Evolutionary conservation across 1,140 invertebrate species (phyloP), one percentile per base, ranked within the genome.

Genomic region (Hylaeus anthracinus): DNA sequence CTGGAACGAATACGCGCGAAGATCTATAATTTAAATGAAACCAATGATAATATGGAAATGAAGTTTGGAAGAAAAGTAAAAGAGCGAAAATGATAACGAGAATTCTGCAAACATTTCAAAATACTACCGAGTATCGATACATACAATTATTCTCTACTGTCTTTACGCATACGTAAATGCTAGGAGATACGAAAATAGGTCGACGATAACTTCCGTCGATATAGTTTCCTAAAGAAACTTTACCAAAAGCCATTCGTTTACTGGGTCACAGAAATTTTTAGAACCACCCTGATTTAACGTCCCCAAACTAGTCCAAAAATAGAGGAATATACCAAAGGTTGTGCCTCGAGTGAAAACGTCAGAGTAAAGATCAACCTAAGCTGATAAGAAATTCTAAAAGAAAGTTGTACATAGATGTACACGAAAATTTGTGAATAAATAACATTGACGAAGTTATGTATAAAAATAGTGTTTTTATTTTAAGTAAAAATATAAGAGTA

Each of bases 151-250:
- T 56, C 55, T 26, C 39, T 39, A 45, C 8, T 14, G 51, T 5
- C 41, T 37, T 66, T 51, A 5, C 41, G 63, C 51, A 45, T 41
- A 43, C 45, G 43, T 60, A n/a, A n/a, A 53, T 55, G 9, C 41
- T 48, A 48, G 41, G 5, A 76, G 73, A 76, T 58, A 76, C 12
- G 53, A 39, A 69, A 69, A 58, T 69, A 37, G 73, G 73, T 58
- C 73, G n/a, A 1, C 14, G 73, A 76, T 76, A 76, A 75, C 15
- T 66, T 39, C 12, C 10, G n/a, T 8, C 48, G 51, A 43, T 41
- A 55, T 15, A 26, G 41, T 55, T 58, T 39, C 10, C n/a, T 15
- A 48, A 65, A 14, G 15, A 9, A 48, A 51, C 39, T 26, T 26
- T 14, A 26, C 48, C 51, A 9, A 9, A 51, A 65, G n/a, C 41